Evolutionary conservation across 2,113 vertebrate species (phyloP).

Genomic region (Corynorhinus townsendii): DNA sequence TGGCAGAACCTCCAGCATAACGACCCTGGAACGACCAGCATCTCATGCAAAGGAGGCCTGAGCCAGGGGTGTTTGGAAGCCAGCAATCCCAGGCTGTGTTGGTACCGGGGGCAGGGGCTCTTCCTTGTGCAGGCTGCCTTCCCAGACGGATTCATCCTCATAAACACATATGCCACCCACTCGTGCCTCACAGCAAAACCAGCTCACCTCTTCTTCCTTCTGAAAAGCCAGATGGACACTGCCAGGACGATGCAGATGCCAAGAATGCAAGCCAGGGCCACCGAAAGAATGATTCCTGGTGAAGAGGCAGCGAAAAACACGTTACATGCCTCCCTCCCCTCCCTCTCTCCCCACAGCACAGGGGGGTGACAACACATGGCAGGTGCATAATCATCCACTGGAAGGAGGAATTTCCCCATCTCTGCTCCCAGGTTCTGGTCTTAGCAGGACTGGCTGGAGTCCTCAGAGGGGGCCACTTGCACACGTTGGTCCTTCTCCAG

Average conservation of each 20-base stretch:
- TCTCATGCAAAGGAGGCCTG: neutral
- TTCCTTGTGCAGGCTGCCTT: neutral
- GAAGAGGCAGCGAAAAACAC: constrained; percentile 32
- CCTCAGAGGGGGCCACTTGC: neutral
- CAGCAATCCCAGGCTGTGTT: neutral
- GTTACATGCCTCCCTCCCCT: neutral
- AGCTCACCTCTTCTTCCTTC: constrained; percentile 85
- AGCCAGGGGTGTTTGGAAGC: neutral
- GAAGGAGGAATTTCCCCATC: neutral
- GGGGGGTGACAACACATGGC: neutral
- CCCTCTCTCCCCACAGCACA: neutral
- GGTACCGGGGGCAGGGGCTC: neutral
- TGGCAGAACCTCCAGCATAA: neutral
- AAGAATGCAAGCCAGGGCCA: constrained; percentile 79
- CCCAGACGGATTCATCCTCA: neutral
- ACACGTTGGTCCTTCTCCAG: neutral
- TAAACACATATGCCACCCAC: neutral
- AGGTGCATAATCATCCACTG: neutral
- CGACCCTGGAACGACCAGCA: neutral
- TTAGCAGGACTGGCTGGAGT: neutral
- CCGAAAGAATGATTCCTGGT: constrained; percentile 84
- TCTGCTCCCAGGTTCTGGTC: constrained; percentile 8
- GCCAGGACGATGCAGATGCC: constrained; percentile 80
- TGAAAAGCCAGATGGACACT: constrained; percentile 80
- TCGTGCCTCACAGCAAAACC: neutral